phyloP scores from a whole-genome alignment of 2,113 vertebrate genomes.

The Tenebrosternarchus preto region DNA sequence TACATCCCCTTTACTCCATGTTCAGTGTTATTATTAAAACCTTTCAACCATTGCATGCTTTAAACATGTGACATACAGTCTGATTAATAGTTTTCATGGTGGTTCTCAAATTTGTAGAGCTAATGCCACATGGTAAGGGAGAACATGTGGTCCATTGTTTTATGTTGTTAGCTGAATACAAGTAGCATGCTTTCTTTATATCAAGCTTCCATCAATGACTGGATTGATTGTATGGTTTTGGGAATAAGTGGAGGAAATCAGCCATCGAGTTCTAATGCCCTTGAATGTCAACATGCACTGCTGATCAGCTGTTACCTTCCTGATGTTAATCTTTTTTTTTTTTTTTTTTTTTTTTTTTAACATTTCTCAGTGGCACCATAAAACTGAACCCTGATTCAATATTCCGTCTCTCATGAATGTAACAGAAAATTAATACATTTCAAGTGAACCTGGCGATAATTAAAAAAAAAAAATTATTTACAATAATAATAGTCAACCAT shows the following conservation, averaged over 20 bases:
- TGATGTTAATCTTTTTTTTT: too few species aligned
- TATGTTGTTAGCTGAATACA: background rate
- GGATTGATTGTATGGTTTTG: background rate
- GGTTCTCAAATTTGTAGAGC: background rate
- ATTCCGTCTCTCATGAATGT: too few species aligned
- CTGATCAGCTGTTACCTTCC: background rate
- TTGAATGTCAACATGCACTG: background rate
- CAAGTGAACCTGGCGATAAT: background rate
- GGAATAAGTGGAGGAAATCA: background rate
- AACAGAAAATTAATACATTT: background rate
- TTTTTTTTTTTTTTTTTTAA: too few species aligned
- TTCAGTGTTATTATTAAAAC: background rate
- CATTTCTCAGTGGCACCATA: background rate
- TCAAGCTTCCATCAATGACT: constrained; percentile 1
- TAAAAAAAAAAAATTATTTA: background rate
- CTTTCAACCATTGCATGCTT: background rate
- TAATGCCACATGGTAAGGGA: background rate
- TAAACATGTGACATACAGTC: too few species aligned
- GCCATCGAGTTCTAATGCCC: background rate
- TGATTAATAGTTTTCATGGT: background rate
- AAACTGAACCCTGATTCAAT: background rate
- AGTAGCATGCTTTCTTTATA: background rate
- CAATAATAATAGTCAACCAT: background rate
- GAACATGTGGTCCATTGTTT: background rate
- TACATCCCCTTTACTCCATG: constrained; percentile 12